Evolutionary conservation across 2,888 invertebrate genomes (phyloP).

Genomic region (Microctonus brassicae): DNA sequence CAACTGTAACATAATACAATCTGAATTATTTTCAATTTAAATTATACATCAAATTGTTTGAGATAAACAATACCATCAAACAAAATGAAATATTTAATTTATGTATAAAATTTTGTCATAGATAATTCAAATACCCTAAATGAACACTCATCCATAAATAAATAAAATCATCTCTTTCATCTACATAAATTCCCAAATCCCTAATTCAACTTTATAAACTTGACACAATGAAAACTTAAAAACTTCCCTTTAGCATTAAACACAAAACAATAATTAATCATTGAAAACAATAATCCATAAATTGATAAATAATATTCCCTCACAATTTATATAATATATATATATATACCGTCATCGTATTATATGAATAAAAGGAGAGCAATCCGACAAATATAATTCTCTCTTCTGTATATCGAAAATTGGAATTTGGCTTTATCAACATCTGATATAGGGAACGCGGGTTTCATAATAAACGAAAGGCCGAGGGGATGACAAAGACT

Average conservation of each 20-base stretch:
- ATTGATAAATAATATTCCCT: background rate
- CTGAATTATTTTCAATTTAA: background rate
- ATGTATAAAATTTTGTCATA: no score
- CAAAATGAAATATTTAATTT: background rate
- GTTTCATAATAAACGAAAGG: background rate
- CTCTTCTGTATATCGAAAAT: slow-evolving; percentile 1
- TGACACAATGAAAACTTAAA: background rate
- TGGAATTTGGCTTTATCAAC: slow-evolving; percentile 16
- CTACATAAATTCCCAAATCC: no score
- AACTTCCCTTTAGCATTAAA: no score
- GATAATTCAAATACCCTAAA: no score
- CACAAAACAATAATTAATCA: background rate
- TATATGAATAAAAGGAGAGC: background rate
- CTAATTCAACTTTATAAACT: background rate
- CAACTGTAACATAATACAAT: background rate
- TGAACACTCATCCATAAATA: no score
- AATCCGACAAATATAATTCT: slow-evolving; percentile 6
- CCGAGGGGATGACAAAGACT: background rate
- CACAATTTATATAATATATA: no score
- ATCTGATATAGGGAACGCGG: background rate
- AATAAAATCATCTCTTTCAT: background rate
- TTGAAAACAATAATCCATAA: background rate
- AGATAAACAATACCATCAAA: background rate
- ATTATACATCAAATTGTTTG: background rate
- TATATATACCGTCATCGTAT: background rate